Base-by-base conservation (phyloP, 2,888 invertebrate species). In the Latheticus oryzae region DNA sequence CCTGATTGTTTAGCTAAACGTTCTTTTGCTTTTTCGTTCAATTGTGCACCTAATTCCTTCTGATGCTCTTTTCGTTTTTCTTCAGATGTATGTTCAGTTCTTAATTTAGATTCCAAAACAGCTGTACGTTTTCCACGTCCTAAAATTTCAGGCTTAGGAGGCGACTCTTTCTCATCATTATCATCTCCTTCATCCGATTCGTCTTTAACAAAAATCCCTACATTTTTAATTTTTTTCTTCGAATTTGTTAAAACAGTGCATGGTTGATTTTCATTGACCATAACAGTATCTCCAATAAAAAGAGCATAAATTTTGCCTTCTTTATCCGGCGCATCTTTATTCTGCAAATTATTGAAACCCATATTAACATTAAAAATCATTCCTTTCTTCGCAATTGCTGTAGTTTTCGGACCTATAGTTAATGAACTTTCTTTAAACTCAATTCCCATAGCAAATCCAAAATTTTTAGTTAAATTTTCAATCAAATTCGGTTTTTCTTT, bases 1-100 rank as follows among this genome's bases (percentile, higher is more conserved):
- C 91, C 85, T 0, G 89, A 87, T 76, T 94, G 91, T 70, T 94
- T 92, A 0, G 96, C 93, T 61, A 99, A 80, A 28, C 99, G 86
- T 70, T 94, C 94, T 67, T 91, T 90, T 0, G 99, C 99, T 60
- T 92, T 91, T 73, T 95, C 93, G 72, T 99, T 98, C 26, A 99
- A 80, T 58, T 89, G 87, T 54, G 89, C 86, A 0, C 95, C 95
- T 58, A 99, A 80, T 79, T 98, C 97, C 69, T 93, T 91, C 78
- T 99, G 99, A 82, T 98, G 97, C 72, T 93, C 90, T 67, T 95
- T 95, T 7, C 99, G 87, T 78, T 98, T 98, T 72, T 99, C 98
- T 76, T 99, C 99, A 0, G 96, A 91, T 5, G 96, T 95, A 67
- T 93, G 92, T 75, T 98, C 97, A 23, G 93, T 93, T 71, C 97